Evolutionary conservation across 2,797 vertebrate genomes (phyloP), one percentile per base, ranked within the genome.

Genomic region (Zenarchopterus dispar): DNA sequence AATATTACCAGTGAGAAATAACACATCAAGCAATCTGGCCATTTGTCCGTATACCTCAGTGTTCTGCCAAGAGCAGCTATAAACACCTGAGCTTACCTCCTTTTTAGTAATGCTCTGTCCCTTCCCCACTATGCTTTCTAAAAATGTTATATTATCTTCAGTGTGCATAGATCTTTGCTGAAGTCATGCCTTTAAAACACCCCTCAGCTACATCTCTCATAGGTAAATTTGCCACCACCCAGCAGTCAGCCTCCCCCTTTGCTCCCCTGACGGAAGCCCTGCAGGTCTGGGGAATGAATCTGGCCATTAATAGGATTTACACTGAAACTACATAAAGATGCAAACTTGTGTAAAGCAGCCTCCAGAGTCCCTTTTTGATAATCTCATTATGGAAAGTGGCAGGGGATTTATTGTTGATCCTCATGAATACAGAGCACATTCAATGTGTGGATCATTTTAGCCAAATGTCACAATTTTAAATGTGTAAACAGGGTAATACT

Each of bases 221-320:
- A n/a, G 44, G 43, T 48, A 78, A 61, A 56, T 36, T 13, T 31
- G 41, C 19, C 56, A 61, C 67, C 52, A 55, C 13, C 13, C 41
- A 43, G 9, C 53, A 62, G 65, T 68, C 63, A 39, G 54, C 10
- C 9, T 31, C 52, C 44, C 50, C 19, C 55, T 60, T 72, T 70
- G 65, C 5, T 31, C n/a, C 18, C 11, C 53, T 74, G 67, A 82
- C 72, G 63, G 53, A 0, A 21, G 52, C 77, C 76, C 68, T 56
- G 67, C 59, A 82, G 63, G 61, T 58, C 64, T 39, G 39, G 28
- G 55, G 46, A 59, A 70, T 70, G 52, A 56, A 85, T 78, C 51
- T 48, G 21, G 15, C 48, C 15, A 59, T 82, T 78, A 71, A 77
- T 36, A 46, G 24, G 43, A 67, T 74, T 66, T 53, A 64, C 62